Conservation (phyloP, 2,797 vertebrate species). For the Etheostoma perlongum region DNA sequence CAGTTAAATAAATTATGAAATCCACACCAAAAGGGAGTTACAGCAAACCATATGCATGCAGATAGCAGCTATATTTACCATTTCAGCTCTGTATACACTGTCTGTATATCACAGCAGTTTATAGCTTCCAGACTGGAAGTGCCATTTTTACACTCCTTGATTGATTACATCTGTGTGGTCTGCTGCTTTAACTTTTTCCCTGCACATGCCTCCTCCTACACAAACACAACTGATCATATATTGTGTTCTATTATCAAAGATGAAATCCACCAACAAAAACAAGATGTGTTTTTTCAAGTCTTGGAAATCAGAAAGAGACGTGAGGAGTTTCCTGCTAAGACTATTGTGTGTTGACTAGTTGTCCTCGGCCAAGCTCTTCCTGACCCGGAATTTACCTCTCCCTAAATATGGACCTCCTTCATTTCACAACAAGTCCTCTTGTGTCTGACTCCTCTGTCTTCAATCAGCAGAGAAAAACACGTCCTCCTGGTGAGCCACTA, state of each 20-base stretch:
- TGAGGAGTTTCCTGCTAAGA: slow-evolving; percentile 29
- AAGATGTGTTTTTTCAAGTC: slow-evolving; percentile 27
- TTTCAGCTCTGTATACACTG: slow-evolving; percentile 30
- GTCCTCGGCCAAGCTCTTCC: slow-evolving; percentile 54
- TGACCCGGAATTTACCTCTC: slow-evolving; percentile 74
- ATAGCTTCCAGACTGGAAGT: slow-evolving; percentile 33
- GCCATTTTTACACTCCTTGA: slow-evolving; percentile 31
- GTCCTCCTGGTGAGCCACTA: slow-evolving; percentile 41
- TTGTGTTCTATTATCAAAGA: slow-evolving; percentile 4
- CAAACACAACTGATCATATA: slow-evolving; percentile 2
- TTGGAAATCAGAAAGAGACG: slow-evolving; percentile 21
- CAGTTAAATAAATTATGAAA: neutral
- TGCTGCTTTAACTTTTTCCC: slow-evolving; percentile 24
- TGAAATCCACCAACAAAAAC: slow-evolving; percentile 7
- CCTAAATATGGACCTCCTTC: slow-evolving; percentile 69
- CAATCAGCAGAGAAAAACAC: slow-evolving; percentile 55
- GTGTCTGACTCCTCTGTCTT: slow-evolving; percentile 61
- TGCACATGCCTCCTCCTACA: slow-evolving; percentile 9
- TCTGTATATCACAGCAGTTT: slow-evolving; percentile 24
- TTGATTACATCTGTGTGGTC: slow-evolving; percentile 35
- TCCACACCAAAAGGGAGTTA: slow-evolving; percentile 34
- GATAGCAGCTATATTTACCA: slow-evolving; percentile 42
- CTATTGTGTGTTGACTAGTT: slow-evolving; percentile 28
- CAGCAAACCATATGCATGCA: slow-evolving; percentile 32
- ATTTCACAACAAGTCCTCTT: slow-evolving; percentile 65